Base-by-base conservation (phyloP, 1,140 invertebrate species). In the Neotoxoptera formosana region DNA sequence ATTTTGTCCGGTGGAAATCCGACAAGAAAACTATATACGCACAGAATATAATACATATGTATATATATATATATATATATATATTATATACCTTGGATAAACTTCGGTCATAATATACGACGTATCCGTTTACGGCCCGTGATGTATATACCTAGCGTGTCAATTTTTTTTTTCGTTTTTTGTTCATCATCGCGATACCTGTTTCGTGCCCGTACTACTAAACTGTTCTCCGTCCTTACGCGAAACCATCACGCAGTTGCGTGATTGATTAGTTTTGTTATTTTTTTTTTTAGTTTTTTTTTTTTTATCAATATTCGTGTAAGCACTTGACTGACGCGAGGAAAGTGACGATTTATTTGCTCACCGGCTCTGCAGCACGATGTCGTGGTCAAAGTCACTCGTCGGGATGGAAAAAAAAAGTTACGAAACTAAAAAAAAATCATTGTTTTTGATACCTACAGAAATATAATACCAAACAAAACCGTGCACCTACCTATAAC, bases 251-350 rank as follows among this genome's bases (percentile, higher is more conserved):
- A 36, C 48, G 48, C 48, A 36, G 88, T 89, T 56, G 17, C 88
- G 88, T 89, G 88, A 89, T 89, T 56, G 88, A 89, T 89, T 89
- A 89, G 51, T 86, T 41, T 84, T 84, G 14, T n/a, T 76, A 67
- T 83, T 84, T 45, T 84, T 84, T 83, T 84, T 45, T 84, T 84
- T 51, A 87, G 34, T 88, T 88, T 8, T 86, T 86, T 47, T 89
- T 89, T 56, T 89, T 89, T 89, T 89, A 89, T 89, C 51, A 89
- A 56, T 89, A 89, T 89, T 89, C 88, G 51, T 89, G 51, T 56
- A 56, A 89, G 88, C 51, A 36, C 87, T 89, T 53, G 87, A 89
- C 20, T 89, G 88, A 89, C 53, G 51, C 25, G 88, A 89, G 53
- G 34, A 36, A 56, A 89, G 88, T 56, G 88, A 56, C 88, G 48